Evolutionary conservation across 1,140 invertebrate species (phyloP).

Genomic region (Melitaea cinxia): DNA sequence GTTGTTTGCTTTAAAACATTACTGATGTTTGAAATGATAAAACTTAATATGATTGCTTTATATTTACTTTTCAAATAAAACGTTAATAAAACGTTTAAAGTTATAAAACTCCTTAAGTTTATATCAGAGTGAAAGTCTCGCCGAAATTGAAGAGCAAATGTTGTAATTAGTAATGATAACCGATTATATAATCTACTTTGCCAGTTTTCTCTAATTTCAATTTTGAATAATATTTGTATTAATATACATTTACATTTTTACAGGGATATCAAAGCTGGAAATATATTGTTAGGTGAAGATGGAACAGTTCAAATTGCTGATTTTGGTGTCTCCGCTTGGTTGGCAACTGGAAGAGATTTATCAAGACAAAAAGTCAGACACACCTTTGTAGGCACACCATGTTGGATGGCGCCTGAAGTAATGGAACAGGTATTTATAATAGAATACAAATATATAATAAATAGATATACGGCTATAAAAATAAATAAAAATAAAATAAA

Average conservation of each 20-base stretch:
- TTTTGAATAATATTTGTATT: background rate
- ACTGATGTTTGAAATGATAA: too few species aligned
- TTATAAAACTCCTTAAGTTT: too few species aligned
- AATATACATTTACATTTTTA: slow-evolving; percentile 34
- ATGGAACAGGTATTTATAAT: slow-evolving; percentile 92
- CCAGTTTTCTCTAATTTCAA: background rate
- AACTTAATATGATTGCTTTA: too few species aligned
- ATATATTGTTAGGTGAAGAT: slow-evolving; percentile 98
- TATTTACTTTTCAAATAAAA: too few species aligned
- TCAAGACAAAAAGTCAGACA: slow-evolving; percentile 97
- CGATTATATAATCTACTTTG: background rate
- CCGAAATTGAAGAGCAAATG: too few species aligned
- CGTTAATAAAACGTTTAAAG: too few species aligned
- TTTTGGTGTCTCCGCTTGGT: slow-evolving; percentile 96
- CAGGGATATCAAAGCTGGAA: slow-evolving; percentile 98
- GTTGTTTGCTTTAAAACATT: too few species aligned
- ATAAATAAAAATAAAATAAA: too few species aligned
- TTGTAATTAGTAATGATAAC: too few species aligned
- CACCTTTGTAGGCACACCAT: slow-evolving; percentile 98
- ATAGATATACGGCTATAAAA: too few species aligned
- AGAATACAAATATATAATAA: background rate
- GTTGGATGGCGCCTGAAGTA: slow-evolving; percentile 99
- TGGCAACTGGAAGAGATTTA: slow-evolving; percentile 94
- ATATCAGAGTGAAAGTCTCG: too few species aligned
- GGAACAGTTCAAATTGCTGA: slow-evolving; percentile 99